A percentile compares a stretch with the other conserved stretches of the same genome.
These are phyloP conservation scores for Clusia tigrina DNA, from an alignment of 2,888 invertebrate genomes.

Conservation along the genomic window DNA sequence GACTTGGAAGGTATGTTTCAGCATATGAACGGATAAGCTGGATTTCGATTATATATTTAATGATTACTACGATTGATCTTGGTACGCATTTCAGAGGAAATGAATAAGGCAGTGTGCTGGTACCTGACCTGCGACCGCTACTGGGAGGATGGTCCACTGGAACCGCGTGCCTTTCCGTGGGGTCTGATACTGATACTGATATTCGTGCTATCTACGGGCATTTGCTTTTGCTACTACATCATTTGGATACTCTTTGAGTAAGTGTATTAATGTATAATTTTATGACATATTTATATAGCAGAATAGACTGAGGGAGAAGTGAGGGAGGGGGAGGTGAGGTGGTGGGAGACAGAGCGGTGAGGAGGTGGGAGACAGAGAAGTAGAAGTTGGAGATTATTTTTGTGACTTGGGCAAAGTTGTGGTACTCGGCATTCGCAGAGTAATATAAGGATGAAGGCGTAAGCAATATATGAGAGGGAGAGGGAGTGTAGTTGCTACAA, in stretches of 20 bases:
- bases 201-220: constrained; percentile 80
- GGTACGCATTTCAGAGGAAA: constrained; percentile 74
- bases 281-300: too few species aligned
- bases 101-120: constrained; percentile 90
- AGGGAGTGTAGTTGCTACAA: too few species aligned
- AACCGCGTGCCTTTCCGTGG: constrained; percentile 83
- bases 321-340: too few species aligned
- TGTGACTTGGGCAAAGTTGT: too few species aligned
- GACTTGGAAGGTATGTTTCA: constrained; percentile 80
- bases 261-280: constrained; percentile 62
- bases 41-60: not conserved
- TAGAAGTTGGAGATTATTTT: too few species aligned
- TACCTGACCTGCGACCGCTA: constrained; percentile 91
- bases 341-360: too few species aligned
- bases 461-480: too few species aligned
- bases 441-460: too few species aligned
- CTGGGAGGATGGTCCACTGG: constrained; percentile 84
- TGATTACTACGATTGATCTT: not conserved
- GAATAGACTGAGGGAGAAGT: too few species aligned
- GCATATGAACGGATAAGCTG: not conserved
- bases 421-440: too few species aligned
- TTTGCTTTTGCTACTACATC: constrained; percentile 90
- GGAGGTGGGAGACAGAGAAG: too few species aligned
- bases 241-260: constrained; percentile 93
- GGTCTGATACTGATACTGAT: constrained; percentile 79